These are phyloP conservation scores for Drosophila yooni DNA, from an alignment of 2,888 invertebrate genomes.

Conservation along the genomic window DNA sequence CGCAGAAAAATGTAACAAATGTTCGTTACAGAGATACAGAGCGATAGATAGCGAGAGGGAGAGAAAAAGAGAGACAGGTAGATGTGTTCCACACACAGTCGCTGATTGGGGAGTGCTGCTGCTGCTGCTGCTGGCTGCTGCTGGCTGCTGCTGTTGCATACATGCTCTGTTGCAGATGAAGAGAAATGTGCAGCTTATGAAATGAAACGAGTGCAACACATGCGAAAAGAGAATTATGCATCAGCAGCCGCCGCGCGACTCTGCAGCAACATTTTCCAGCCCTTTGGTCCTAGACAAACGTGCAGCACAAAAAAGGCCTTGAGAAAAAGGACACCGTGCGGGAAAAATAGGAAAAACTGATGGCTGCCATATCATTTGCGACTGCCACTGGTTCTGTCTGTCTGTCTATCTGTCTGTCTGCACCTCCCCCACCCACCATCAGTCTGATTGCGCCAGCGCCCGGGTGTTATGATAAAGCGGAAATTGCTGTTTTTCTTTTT, in stretches of 20 bases:
- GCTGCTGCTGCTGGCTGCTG: conserved; percentile 18
- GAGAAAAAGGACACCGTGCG: conserved; percentile 35
- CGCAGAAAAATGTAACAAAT: conserved; percentile 68
- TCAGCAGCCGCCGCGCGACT: conserved; percentile 3
- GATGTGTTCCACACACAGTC: conserved; percentile 47
- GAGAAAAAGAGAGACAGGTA: not conserved
- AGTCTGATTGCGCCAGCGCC: conserved; percentile 10
- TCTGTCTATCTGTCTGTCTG: conserved; percentile 1
- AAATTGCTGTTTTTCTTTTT: conserved; percentile 67
- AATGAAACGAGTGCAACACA: conserved; percentile 65
- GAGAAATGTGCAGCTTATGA: conserved; percentile 76
- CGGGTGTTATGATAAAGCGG: conserved; percentile 56
- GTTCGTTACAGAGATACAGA: conserved; percentile 10
- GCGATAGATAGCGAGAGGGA: not conserved
- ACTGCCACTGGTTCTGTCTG: not conserved
- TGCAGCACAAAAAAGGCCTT: conserved; percentile 31
- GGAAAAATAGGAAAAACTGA: not conserved
- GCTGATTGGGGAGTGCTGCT: conserved; percentile 22
- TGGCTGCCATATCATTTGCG: conserved; percentile 35
- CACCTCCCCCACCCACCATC: not conserved
- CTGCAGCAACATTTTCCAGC: conserved; percentile 17
- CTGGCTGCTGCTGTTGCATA: conserved; percentile 7
- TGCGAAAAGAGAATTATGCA: conserved; percentile 49
- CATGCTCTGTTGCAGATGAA: conserved; percentile 36
- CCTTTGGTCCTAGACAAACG: conserved; percentile 41